phyloP scores from a whole-genome alignment of 2,113 vertebrate species.

The Tamias sibiricus region DNA sequence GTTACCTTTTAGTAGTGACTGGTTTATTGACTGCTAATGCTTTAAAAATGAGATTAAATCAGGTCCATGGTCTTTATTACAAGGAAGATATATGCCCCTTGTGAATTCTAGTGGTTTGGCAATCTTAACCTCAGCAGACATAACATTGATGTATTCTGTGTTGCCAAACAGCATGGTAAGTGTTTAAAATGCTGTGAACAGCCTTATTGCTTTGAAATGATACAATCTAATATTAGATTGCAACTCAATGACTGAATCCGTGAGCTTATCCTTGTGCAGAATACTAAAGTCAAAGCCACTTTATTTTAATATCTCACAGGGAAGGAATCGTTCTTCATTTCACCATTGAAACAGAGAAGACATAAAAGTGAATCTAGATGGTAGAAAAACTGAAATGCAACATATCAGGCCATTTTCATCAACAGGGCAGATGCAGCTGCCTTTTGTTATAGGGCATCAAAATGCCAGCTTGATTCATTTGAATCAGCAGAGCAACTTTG shows the following conservation, averaged over 20 bases:
- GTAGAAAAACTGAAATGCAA: neutral
- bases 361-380: neutral
- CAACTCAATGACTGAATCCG: slow-evolving; percentile 75
- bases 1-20: slow-evolving; percentile 65
- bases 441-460: neutral
- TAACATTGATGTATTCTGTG: slow-evolving; percentile 75
- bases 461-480: neutral
- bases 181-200: slow-evolving; percentile 78
- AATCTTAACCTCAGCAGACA: slow-evolving; percentile 74
- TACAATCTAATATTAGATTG: slow-evolving; percentile 79
- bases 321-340: slow-evolving; percentile 59
- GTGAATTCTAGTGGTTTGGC: slow-evolving; percentile 67
- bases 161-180: slow-evolving; percentile 71
- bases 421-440: neutral
- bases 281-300: slow-evolving; percentile 65
- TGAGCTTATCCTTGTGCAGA: slow-evolving; percentile 58
- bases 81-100: slow-evolving; percentile 60
- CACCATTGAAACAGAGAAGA: neutral
- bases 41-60: slow-evolving; percentile 79
- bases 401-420: neutral
- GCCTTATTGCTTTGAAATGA: slow-evolving; percentile 76
- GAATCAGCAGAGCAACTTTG: accelerated
- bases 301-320: slow-evolving; percentile 65
- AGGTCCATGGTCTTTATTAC: slow-evolving; percentile 62
- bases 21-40: slow-evolving; percentile 80